Evolutionary conservation across 2,113 vertebrate genomes (phyloP).

Genomic region (Furnarius figulus): DNA sequence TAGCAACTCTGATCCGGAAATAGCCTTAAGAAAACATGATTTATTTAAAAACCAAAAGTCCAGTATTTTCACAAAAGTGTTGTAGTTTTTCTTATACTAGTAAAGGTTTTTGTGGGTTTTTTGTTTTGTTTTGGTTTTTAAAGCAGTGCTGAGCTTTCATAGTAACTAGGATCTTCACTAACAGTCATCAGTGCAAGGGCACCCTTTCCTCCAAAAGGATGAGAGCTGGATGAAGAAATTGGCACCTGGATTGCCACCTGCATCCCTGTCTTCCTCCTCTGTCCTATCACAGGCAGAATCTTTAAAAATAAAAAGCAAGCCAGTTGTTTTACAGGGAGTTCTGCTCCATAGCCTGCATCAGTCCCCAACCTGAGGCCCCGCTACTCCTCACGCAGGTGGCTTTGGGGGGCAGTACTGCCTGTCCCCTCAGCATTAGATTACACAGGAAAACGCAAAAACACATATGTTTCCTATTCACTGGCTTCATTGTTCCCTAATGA

Average conservation of each 20-base stretch:
- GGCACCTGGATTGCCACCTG: not conserved
- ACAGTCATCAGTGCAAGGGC: not conserved
- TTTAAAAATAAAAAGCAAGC: not conserved
- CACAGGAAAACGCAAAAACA: not conserved
- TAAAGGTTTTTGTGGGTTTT: not conserved
- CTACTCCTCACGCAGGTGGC: not conserved
- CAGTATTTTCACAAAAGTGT: not conserved
- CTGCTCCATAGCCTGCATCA: not conserved
- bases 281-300: not conserved
- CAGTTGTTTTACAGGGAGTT: not conserved
- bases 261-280: not conserved
- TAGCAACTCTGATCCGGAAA: not conserved
- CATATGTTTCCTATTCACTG: fast-evolving
- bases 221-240: not conserved
- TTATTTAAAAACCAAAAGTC: not conserved
- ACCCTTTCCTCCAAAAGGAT: not conserved
- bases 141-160: not conserved
- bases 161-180: not conserved
- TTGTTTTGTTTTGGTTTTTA: too few relatives aligned
- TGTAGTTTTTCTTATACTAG: not conserved
- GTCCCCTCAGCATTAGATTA: not conserved
- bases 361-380: not conserved
- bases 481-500: not conserved
- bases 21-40: not conserved
- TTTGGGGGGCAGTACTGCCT: not conserved